Percentiles rank a stretch among this genome's conserved stretches.
Conservation (phyloP, 2,113 vertebrate species). For the Scophthalmus maximus region DNA sequence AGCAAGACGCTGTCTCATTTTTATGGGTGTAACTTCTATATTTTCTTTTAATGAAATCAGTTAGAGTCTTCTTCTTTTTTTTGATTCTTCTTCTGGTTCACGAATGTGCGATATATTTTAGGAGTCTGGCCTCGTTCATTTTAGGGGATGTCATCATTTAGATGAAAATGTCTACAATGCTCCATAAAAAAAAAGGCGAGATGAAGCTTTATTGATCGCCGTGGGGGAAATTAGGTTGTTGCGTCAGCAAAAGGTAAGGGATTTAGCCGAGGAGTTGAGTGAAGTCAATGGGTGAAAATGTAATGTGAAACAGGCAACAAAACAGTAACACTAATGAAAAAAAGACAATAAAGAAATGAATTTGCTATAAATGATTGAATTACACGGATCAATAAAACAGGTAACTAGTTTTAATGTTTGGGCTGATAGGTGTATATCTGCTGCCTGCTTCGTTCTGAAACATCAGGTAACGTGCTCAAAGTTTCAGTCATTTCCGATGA, state of each 20-base stretch:
- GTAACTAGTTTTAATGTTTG: neutral
- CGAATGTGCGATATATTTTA: constrained; percentile 10
- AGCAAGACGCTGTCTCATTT: constrained; percentile 18
- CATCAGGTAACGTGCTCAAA: neutral
- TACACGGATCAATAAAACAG: neutral
- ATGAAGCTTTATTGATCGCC: constrained; percentile 49
- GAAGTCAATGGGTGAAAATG: neutral
- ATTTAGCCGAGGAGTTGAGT: constrained; percentile 2
- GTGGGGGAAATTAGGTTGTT: constrained; percentile 34
- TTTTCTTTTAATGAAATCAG: constrained; percentile 42
- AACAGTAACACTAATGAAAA: constrained; percentile 13
- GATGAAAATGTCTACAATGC: constrained; percentile 52
- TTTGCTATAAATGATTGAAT: constrained; percentile 1
- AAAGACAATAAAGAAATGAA: neutral
- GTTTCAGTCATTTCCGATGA: neutral
- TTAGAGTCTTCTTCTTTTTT: neutral
- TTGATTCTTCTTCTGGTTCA: neutral
- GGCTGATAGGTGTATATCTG: neutral
- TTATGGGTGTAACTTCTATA: constrained; percentile 42
- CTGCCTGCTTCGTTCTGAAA: neutral
- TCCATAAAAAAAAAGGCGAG: constrained; percentile 28
- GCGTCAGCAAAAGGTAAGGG: constrained; percentile 27
- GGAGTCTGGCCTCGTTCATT: constrained; percentile 19
- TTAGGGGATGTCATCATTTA: constrained; percentile 40
- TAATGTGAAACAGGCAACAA: constrained; percentile 7